Percentiles rank a stretch among this genome's conserved stretches.
Evolutionary conservation across 2,797 vertebrate genomes (phyloP).

Genomic region (Myotis planiceps): DNA sequence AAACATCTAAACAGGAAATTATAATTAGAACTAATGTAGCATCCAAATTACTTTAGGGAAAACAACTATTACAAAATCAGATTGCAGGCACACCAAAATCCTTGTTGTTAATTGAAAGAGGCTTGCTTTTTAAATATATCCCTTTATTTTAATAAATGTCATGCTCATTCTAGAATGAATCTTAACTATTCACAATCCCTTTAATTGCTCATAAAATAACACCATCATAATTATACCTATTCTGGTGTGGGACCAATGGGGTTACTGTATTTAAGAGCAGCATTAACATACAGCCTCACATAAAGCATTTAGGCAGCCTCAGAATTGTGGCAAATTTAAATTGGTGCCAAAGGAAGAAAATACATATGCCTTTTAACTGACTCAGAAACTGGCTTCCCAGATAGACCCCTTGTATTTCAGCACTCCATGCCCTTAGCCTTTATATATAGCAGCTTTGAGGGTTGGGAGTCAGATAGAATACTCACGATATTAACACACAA

Average conservation of each 20-base stretch:
- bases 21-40: conserved; percentile 54
- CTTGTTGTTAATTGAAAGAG: conserved; percentile 19
- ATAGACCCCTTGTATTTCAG: background rate
- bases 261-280: background rate
- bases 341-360: background rate
- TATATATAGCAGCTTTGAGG: background rate
- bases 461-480: accelerated
- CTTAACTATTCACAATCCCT: background rate
- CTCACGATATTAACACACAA: background rate
- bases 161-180: conserved; percentile 20
- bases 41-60: conserved; percentile 63
- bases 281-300: background rate
- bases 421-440: background rate
- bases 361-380: background rate
- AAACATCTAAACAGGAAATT: conserved; percentile 71
- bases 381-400: background rate
- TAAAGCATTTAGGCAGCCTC: background rate
- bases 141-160: background rate
- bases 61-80: conserved; percentile 57
- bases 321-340: background rate
- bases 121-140: conserved; percentile 53
- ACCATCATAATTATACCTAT: background rate
- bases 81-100: conserved; percentile 45
- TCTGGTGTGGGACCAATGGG: background rate
- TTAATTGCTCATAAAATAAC: background rate